Conservation (phyloP, 2,797 vertebrate species). For the Hirundo rustica region DNA sequence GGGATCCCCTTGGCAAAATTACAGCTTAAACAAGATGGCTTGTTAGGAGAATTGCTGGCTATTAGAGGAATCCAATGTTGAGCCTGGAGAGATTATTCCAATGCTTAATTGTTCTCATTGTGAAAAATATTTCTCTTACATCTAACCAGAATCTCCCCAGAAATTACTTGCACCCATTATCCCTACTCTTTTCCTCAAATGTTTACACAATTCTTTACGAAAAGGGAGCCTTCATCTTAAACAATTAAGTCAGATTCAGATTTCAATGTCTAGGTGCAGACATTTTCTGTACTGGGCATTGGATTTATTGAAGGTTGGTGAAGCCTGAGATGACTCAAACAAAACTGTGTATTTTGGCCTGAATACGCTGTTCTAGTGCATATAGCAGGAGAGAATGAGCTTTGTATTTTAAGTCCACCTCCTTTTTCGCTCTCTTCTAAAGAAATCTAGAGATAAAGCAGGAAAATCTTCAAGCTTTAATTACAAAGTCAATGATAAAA, state of each 20-base stretch:
- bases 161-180: background rate
- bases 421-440: background rate
- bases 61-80: background rate
- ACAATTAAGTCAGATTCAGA: background rate
- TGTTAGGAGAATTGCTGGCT: background rate
- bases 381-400: background rate
- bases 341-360: background rate
- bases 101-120: background rate
- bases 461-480: background rate
- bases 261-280: background rate
- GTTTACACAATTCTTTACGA: accelerated
- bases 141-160: background rate
- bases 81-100: background rate
- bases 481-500: slow-evolving; percentile 4
- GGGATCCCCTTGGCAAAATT: background rate
- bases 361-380: background rate
- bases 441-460: background rate
- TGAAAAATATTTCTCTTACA: background rate
- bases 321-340: background rate
- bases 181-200: background rate
- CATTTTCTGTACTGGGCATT: background rate
- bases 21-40: background rate
- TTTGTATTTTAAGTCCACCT: background rate
- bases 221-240: background rate
- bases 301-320: background rate